phyloP scores from a whole-genome alignment of 2,797 vertebrate genomes.

The Cottoperca gobio region DNA sequence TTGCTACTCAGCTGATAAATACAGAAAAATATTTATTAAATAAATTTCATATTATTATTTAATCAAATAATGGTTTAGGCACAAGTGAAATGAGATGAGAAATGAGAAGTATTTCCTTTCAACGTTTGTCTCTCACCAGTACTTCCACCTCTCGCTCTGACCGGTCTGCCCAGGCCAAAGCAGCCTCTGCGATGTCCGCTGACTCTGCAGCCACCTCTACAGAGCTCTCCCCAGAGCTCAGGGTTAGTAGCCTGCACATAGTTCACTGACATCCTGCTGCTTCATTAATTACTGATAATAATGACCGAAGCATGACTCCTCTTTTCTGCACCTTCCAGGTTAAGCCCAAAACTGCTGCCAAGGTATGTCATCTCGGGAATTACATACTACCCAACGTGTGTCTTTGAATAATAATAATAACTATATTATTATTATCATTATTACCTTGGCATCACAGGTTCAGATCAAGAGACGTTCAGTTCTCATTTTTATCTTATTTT shows the following conservation, averaged over 20 bases:
- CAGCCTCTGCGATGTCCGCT: constrained; percentile 86
- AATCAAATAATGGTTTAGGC: not conserved
- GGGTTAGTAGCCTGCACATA: constrained; percentile 80
- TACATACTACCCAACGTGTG: not conserved
- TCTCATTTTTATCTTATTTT: constrained; percentile 29
- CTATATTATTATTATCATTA: too few species aligned
- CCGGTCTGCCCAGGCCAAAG: constrained; percentile 88
- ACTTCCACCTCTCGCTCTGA: constrained; percentile 93
- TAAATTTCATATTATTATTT: not conserved
- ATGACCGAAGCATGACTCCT: constrained; percentile 10
- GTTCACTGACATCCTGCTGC: not conserved
- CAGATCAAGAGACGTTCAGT: not conserved
- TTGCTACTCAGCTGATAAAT: not conserved
- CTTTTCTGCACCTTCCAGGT: constrained; percentile 67
- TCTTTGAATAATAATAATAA: not conserved
- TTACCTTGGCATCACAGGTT: not conserved
- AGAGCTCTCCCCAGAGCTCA: constrained; percentile 91
- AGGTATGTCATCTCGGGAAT: constrained; percentile 65
- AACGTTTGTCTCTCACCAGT: constrained; percentile 69
- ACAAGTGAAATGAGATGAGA: not conserved
- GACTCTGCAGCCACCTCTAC: constrained; percentile 89
- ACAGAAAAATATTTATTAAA: not conserved
- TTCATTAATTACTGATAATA: not conserved
- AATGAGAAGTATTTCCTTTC: too few species aligned
- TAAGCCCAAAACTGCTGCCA: constrained; percentile 72